These are phyloP conservation scores for Pachyseris speciosa DNA, from an alignment of 64 coral and sea anemone genomes.

Conservation along the genomic window DNA sequence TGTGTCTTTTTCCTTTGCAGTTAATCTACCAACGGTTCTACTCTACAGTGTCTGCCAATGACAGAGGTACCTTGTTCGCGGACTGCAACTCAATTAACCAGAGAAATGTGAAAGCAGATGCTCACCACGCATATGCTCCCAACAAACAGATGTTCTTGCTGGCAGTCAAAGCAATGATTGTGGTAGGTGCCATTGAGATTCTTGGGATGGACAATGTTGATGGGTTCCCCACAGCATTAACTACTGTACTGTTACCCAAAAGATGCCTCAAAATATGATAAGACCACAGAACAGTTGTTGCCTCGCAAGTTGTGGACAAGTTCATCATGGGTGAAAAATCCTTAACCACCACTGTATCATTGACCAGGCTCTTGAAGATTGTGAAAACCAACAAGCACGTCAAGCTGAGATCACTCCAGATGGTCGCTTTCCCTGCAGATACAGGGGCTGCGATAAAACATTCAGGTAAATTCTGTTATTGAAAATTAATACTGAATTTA, in stretches of 20 bases:
- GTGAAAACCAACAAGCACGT: not conserved
- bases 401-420: conserved; percentile 16
- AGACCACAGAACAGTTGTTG: not conserved
- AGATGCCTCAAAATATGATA: not conserved
- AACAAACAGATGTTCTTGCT: conserved; percentile 35
- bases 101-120: conserved; percentile 42
- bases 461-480: not conserved
- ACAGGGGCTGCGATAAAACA: conserved; percentile 30
- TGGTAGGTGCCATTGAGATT: conserved; percentile 3
- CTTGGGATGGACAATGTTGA: conserved; percentile 1
- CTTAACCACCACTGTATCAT: not conserved
- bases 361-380: not conserved
- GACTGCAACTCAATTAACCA: conserved; percentile 52
- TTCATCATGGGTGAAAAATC: conserved; percentile 8
- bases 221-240: not conserved
- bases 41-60: conserved; percentile 23
- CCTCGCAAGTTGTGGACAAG: not conserved
- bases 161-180: not conserved
- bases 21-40: conserved; percentile 13
- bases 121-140: conserved; percentile 55
- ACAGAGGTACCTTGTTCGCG: conserved; percentile 10
- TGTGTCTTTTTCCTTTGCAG: not conserved
- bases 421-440: conserved; percentile 45
- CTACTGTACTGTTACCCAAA: not conserved
- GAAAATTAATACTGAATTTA: too few species aligned